phyloP scores from a whole-genome alignment of 2,797 vertebrate genomes.

The Ctenochaetus hawaiiensis region DNA sequence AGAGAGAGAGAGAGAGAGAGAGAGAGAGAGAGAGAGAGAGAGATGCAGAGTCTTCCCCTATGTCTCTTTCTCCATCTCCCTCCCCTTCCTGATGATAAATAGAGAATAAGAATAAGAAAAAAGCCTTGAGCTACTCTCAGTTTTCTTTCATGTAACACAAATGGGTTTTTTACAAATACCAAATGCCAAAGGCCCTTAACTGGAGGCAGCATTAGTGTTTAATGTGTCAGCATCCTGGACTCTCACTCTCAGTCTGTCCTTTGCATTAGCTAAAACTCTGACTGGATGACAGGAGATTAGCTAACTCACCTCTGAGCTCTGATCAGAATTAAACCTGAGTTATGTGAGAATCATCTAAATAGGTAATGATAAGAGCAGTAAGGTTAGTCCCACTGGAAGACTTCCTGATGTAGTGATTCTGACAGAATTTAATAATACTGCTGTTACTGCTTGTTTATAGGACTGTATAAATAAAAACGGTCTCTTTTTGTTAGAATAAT shows the following conservation, averaged over 20 bases:
- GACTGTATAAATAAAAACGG: not conserved
- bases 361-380: not conserved
- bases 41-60: slow-evolving; percentile 22
- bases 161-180: slow-evolving; percentile 68
- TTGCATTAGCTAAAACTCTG: slow-evolving; percentile 57
- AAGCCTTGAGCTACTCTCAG: slow-evolving; percentile 42
- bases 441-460: too few relatives aligned
- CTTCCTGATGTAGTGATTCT: not conserved
- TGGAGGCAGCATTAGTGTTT: slow-evolving; percentile 71
- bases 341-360: not conserved
- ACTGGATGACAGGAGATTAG: slow-evolving; percentile 4
- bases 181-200: slow-evolving; percentile 71
- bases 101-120: not conserved
- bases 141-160: slow-evolving; percentile 56
- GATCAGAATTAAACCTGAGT: not conserved
- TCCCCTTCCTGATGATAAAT: slow-evolving; percentile 83
- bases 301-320: not conserved
- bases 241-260: slow-evolving; percentile 57
- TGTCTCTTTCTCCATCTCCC: slow-evolving; percentile 49
- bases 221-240: slow-evolving; percentile 66
- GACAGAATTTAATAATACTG: too few relatives aligned
- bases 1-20: slow-evolving; percentile 12
- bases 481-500: too few relatives aligned
- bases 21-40: not conserved
- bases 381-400: not conserved